Conservation (phyloP, 2,113 vertebrate species). For the Pterophyllum scalare region DNA sequence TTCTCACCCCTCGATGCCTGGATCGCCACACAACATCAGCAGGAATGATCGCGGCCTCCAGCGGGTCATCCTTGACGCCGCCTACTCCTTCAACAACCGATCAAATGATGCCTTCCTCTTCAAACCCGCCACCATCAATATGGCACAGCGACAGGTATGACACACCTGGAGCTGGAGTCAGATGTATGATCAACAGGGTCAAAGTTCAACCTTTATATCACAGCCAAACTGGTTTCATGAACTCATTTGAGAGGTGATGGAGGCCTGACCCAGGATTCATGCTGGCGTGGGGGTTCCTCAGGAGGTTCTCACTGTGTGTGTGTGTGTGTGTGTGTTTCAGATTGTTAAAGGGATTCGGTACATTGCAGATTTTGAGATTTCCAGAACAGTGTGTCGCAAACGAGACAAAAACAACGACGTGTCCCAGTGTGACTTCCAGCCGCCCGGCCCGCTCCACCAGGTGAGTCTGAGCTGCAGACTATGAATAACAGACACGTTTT, state of each 20-base stretch:
- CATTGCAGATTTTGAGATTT: conserved; percentile 66
- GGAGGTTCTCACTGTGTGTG: background rate
- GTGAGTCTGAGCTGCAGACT: conserved; percentile 35
- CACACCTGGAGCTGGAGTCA: background rate
- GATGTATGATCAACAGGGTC: background rate
- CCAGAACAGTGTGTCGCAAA: conserved; percentile 78
- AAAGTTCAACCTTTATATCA: background rate
- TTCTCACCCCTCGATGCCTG: conserved; percentile 45
- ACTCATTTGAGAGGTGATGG: too few relatives aligned
- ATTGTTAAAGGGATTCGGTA: conserved; percentile 74
- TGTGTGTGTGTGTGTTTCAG: conserved; percentile 45
- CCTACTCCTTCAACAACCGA: conserved; percentile 74
- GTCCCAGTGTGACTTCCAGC: conserved; percentile 68
- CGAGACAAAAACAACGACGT: conserved; percentile 25
- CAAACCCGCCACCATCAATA: conserved; percentile 54
- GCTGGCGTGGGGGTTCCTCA: background rate
- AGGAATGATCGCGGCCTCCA: conserved; percentile 60
- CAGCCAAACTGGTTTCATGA: too few relatives aligned
- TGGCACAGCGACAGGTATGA: conserved; percentile 75
- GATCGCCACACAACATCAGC: conserved; percentile 66
- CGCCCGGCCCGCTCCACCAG: conserved; percentile 63
- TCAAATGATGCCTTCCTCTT: conserved; percentile 81
- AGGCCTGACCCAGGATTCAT: background rate
- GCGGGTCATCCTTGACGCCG: conserved; percentile 49
- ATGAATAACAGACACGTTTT: too few relatives aligned